A percentile compares a stretch with the other conserved stretches of the same genome.
Conservation (phyloP, 2,888 invertebrate species). For the Drosophila quasianomalipes region DNA sequence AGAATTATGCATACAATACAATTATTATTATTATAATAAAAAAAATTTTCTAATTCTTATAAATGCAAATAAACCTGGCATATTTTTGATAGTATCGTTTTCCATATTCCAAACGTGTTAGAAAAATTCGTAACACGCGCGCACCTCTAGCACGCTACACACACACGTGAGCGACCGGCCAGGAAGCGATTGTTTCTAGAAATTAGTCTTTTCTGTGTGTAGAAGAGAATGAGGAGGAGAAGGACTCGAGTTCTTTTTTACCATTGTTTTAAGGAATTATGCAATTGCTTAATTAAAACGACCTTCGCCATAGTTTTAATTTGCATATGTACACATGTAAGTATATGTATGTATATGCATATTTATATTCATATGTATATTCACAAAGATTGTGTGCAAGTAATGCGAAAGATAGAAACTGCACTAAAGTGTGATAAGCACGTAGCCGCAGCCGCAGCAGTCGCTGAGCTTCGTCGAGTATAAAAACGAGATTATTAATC, state of each 20-base stretch:
- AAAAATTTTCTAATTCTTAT: not conserved
- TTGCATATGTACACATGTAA: conserved; percentile 18
- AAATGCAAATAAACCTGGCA: not conserved
- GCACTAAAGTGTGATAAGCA: conserved; percentile 76
- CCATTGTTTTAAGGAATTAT: conserved; percentile 23
- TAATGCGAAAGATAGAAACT: conserved; percentile 67
- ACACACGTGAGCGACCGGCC: conserved; percentile 12
- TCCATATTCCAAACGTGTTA: not conserved
- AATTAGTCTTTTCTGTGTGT: conserved; percentile 10
- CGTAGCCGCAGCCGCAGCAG: conserved; percentile 52
- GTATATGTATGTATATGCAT: not conserved
- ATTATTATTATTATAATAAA: not conserved
- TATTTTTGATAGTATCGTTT: not conserved
- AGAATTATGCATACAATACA: not conserved
- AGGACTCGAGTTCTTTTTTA: conserved; percentile 24
- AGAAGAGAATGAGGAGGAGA: not conserved
- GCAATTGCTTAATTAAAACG: conserved; percentile 69
- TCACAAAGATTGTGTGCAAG: conserved; percentile 31
- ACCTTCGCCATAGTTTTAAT: conserved; percentile 57
- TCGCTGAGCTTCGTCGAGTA: conserved; percentile 44
- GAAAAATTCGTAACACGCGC: not conserved
- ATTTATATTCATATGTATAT: conserved; percentile 7
- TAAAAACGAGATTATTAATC: conserved; percentile 79
- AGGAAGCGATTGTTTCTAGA: conserved; percentile 9
- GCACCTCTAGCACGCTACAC: conserved; percentile 2